Evolutionary conservation across 2,888 invertebrate genomes (phyloP).

Genomic region (Volucella inanis): DNA sequence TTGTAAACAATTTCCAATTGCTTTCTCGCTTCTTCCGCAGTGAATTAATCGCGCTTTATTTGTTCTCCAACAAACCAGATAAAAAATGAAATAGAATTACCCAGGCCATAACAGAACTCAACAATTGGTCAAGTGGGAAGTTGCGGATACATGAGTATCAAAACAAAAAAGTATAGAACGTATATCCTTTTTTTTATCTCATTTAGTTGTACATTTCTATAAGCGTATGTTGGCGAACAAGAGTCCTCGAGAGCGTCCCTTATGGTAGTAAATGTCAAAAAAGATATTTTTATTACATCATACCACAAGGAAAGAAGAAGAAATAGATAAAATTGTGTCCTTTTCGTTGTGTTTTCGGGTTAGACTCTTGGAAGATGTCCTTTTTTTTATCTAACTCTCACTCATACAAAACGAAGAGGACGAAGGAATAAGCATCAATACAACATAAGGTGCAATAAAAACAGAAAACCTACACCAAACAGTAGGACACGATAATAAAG

Average conservation of each 20-base stretch:
- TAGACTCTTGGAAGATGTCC: constrained; percentile 51
- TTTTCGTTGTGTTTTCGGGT: constrained; percentile 46
- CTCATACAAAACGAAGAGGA: constrained; percentile 4
- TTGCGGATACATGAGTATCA: not conserved
- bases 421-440: constrained; percentile 43
- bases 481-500: constrained; percentile 40
- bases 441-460: constrained; percentile 44
- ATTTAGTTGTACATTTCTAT: not conserved
- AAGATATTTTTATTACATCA: constrained; percentile 56
- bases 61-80: constrained; percentile 54
- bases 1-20: constrained; percentile 15
- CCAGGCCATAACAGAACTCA: constrained; percentile 1
- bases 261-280: constrained; percentile 54
- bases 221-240: constrained; percentile 12
- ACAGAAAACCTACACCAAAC: constrained; percentile 12
- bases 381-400: constrained; percentile 1
- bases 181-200: constrained; percentile 21
- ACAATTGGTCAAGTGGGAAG: constrained; percentile 34
- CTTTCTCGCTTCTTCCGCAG: not conserved
- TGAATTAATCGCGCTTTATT: constrained; percentile 49
- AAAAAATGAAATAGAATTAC: constrained; percentile 41
- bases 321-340: constrained; percentile 46
- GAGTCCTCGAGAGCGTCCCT: constrained; percentile 19
- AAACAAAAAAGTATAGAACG: constrained; percentile 12
- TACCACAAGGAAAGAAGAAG: constrained; percentile 12